phyloP scores from a whole-genome alignment of 2,888 invertebrate genomes.

The Schrankia costaestrigalis region DNA sequence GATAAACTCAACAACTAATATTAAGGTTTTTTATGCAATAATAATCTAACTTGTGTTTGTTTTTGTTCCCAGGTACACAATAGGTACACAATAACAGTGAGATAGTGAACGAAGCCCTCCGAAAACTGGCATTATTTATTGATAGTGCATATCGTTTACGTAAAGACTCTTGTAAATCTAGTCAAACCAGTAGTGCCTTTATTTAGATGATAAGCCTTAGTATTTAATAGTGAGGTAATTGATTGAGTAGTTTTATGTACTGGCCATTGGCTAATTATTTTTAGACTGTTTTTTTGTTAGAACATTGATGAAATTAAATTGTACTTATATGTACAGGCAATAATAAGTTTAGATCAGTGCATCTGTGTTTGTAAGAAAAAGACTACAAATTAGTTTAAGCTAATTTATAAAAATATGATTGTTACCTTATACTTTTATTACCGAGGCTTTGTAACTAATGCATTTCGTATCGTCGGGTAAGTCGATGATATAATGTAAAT shows the following conservation, averaged over 20 bases:
- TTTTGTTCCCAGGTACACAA: too few relatives aligned
- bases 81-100: conserved; percentile 50
- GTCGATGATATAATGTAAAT: conserved; percentile 56
- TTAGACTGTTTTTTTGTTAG: conserved; percentile 1
- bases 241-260: conserved; percentile 14
- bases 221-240: conserved; percentile 17
- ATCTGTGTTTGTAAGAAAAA: background rate
- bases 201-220: conserved; percentile 39
- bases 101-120: conserved; percentile 69
- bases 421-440: conserved; percentile 52
- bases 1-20: too few relatives aligned
- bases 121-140: conserved; percentile 59
- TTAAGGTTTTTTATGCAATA: too few relatives aligned
- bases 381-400: conserved; percentile 16
- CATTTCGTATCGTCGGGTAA: conserved; percentile 43
- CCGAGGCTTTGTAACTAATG: conserved; percentile 47
- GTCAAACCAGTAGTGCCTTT: conserved; percentile 76
- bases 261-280: conserved; percentile 5
- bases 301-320: background rate
- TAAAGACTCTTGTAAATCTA: conserved; percentile 76
- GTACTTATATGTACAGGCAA: background rate
- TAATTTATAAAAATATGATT: conserved; percentile 24
- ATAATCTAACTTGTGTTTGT: too few relatives aligned
- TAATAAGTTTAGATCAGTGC: too few relatives aligned
- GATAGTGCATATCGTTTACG: conserved; percentile 59